Evolutionary conservation across 2,888 invertebrate genomes (phyloP), one percentile per base, ranked within the genome.

Genomic region (Melinaea menophilus): DNA sequence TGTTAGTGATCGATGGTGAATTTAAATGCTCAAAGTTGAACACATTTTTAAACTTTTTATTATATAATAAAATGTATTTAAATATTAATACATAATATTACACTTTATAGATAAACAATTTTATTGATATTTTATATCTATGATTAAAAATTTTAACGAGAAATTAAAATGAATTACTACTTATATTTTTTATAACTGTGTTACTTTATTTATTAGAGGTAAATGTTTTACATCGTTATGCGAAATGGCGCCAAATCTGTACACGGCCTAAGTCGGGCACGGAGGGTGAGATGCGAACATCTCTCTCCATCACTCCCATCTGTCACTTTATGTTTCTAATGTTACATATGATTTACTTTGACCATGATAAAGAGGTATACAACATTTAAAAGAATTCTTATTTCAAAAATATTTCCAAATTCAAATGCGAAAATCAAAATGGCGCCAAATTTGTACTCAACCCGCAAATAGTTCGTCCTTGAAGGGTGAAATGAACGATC

Each of bases 401-500:
- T 41, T 9, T 9, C 0, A 11, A 41, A 41, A 9, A 9, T 9
- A 9, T 3, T 41, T 41, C 41, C 41, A 41, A 41, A 41, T 9
- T 41, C 41, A 41, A 41, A 41, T 41, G 9, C 31, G 51, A 51
- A 5, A 51, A 31, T 22, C 51, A 51, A 51, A 51, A 51, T 51
- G 51, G 51, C 51, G 51, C 31, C 31, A 51, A 51, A 31, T 51
- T 51, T 31, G 51, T 41, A 41, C 41, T 9, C 41, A 41, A 41
- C 41, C 9, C 37, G 37, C 31, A 31, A 51, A 51, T 31, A 51
- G 22, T 51, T 31, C 51, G 51, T 51, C 51, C 51, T 51, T 51
- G 51, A 31, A 51, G 51, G 51, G 51, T 31, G 51, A 51, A 31
- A 51, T 41, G 41, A 41, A 41, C 7, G 41, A 41, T 41, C 41